Evolutionary conservation across 1,140 invertebrate species (phyloP).

Genomic region (Lordiphosa stackelbergi): DNA sequence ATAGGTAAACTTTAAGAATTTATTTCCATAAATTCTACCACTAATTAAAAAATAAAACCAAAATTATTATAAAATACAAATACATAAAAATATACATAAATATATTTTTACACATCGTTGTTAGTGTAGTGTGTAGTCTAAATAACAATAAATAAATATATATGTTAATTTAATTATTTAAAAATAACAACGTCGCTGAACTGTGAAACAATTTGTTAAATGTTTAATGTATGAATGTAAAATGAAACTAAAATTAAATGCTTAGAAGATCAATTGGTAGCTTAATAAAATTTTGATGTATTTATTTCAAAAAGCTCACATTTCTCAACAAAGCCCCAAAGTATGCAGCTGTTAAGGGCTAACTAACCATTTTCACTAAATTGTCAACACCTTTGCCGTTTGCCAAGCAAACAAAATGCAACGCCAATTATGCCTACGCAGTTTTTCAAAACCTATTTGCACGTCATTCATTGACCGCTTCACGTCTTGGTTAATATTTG

Average conservation of each 20-base stretch:
- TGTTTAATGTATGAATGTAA: conserved; percentile 62
- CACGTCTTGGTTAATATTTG: conserved; percentile 14
- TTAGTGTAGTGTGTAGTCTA: conserved; percentile 72
- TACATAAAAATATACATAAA: conserved; percentile 37
- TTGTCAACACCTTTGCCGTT: conserved; percentile 18
- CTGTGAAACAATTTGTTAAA: conserved; percentile 71
- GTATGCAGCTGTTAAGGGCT: conserved; percentile 7
- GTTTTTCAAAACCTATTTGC: conserved; percentile 42
- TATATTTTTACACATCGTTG: conserved; percentile 75
- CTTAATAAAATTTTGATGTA: conserved; percentile 4
- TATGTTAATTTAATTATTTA: conserved; percentile 60
- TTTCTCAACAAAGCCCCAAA: not conserved
- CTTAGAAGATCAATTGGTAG: conserved; percentile 18
- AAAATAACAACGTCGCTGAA: conserved; percentile 67
- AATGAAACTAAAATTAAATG: conserved; percentile 38
- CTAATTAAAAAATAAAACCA: conserved; percentile 9
- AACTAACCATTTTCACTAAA: not conserved
- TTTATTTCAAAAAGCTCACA: not conserved
- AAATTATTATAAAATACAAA: conserved; percentile 6
- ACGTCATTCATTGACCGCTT: conserved; percentile 52
- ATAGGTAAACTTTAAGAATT: conserved; percentile 7
- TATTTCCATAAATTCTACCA: not conserved
- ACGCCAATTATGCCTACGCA: conserved; percentile 39
- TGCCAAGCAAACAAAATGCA: conserved; percentile 12
- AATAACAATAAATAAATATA: conserved; percentile 38